phyloP scores from a whole-genome alignment of 1,140 invertebrate species.

The Pseudoatta argentina region DNA sequence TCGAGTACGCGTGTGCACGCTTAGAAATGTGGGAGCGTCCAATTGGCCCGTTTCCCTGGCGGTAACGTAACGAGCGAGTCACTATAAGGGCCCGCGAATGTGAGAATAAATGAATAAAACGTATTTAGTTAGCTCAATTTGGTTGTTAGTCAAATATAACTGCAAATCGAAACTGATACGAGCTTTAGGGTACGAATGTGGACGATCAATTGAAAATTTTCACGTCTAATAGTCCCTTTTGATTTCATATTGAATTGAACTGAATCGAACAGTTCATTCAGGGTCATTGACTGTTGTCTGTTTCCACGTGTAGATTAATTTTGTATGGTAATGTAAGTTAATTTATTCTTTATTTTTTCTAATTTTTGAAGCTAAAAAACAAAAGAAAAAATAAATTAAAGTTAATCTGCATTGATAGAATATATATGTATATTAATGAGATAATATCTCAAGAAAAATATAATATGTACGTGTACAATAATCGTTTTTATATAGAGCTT shows the following conservation, averaged over 20 bases:
- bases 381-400: too few relatives aligned
- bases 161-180: neutral
- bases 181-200: neutral
- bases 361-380: neutral
- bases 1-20: constrained; percentile 47
- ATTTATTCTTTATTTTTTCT: neutral
- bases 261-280: neutral
- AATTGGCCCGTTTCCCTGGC: constrained; percentile 52
- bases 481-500: too few relatives aligned
- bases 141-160: neutral
- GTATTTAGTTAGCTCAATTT: neutral
- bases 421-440: too few relatives aligned
- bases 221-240: neutral
- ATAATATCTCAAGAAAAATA: too few relatives aligned
- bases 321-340: too few relatives aligned
- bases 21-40: constrained; percentile 67
- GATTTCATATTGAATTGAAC: neutral
- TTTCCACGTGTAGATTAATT: too few relatives aligned
- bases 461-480: too few relatives aligned
- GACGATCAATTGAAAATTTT: neutral
- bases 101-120: neutral
- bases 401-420: too few relatives aligned
- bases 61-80: neutral
- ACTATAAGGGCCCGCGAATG: neutral
- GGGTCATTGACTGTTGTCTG: too few relatives aligned